A percentile compares a stretch with the other conserved stretches of the same genome.
These are phyloP conservation scores for Poliocrania exsul DNA, from an alignment of 2,797 vertebrate species.

Conservation along the genomic window DNA sequence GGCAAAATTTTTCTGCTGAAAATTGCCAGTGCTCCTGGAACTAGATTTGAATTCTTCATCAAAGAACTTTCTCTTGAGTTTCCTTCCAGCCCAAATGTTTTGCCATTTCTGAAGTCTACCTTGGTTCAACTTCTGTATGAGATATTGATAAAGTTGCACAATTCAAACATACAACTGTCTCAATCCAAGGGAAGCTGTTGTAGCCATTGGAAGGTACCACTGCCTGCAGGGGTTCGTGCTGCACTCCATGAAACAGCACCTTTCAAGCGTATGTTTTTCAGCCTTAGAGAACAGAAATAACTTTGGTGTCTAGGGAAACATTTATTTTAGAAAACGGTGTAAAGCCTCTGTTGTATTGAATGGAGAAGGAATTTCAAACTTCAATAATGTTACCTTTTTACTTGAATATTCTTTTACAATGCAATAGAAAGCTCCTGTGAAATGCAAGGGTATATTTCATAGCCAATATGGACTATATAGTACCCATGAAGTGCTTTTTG, in stretches of 20 bases:
- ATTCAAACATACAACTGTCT: neutral
- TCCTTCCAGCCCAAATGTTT: neutral
- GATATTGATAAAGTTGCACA: neutral
- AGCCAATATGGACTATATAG: neutral
- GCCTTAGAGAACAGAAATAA: neutral
- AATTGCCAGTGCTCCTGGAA: neutral
- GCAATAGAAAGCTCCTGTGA: neutral
- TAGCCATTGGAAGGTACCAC: neutral
- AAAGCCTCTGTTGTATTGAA: neutral
- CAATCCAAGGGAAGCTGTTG: neutral
- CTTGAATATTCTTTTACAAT: neutral
- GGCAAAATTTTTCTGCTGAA: neutral
- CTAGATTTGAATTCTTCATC: neutral
- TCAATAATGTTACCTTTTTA: neutral
- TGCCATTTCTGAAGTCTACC: neutral
- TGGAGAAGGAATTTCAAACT: neutral
- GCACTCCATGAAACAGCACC: neutral
- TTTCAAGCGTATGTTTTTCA: neutral
- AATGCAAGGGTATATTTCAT: neutral
- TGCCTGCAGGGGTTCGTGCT: neutral
- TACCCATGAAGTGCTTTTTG: neutral
- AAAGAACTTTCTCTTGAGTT: neutral
- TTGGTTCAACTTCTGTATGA: neutral
- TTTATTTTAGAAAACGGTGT: conserved; percentile 16
- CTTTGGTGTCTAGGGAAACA: neutral